Conservation (phyloP, 2,113 vertebrate species). For the Brachypodius melanocephalos region DNA sequence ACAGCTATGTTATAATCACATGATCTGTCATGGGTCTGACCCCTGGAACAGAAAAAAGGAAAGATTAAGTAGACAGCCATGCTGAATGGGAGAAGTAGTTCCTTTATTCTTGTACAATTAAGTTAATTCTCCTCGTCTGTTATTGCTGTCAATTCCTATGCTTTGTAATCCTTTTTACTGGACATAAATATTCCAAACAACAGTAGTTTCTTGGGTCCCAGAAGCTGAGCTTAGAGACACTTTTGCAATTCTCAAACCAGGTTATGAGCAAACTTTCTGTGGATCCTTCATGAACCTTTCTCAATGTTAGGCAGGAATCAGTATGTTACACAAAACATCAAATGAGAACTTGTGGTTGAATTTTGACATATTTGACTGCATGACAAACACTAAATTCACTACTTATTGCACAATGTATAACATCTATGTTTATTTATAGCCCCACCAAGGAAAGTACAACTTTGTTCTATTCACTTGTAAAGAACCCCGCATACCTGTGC, state of each 20-base stretch:
- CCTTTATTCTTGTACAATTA: not conserved
- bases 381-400: not conserved
- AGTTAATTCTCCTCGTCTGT: not conserved
- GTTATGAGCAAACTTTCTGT: not conserved
- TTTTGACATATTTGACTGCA: not conserved
- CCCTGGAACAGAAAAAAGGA: not conserved
- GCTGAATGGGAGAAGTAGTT: not conserved
- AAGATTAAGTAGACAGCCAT: not conserved
- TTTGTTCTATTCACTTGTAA: not conserved
- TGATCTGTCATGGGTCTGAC: not conserved
- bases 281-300: not conserved
- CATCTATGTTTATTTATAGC: not conserved
- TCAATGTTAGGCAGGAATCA: not conserved
- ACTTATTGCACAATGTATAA: not conserved
- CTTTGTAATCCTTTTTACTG: not conserved
- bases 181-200: not conserved
- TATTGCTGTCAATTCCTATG: not conserved
- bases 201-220: not conserved
- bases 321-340: not conserved
- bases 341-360: not conserved
- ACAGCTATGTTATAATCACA: not conserved
- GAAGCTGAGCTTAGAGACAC: not conserved
- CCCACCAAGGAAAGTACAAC: not conserved
- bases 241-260: not conserved
- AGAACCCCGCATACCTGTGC: not conserved